Conservation (phyloP, 2,113 vertebrate species). For the Amphilophus citrinellus region DNA sequence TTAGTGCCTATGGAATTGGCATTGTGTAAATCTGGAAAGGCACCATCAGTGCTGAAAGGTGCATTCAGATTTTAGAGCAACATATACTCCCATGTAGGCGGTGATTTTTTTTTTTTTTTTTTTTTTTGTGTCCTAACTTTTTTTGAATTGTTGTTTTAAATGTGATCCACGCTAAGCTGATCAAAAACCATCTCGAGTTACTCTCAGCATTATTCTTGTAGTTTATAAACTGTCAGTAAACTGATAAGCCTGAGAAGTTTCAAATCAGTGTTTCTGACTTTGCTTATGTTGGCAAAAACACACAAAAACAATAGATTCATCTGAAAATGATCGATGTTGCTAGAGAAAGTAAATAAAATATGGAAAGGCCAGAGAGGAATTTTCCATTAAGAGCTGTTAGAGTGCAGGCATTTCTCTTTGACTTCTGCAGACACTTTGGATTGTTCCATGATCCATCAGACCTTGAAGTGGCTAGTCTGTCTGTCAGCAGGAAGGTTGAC, state of each 20-base stretch:
- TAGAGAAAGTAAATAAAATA: slow-evolving; percentile 29
- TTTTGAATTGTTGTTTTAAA: slow-evolving; percentile 6
- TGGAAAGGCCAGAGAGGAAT: slow-evolving; percentile 36
- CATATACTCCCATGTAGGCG: no score
- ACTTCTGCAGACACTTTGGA: slow-evolving; percentile 45
- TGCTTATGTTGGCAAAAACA: slow-evolving; percentile 37
- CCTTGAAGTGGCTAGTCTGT: neutral
- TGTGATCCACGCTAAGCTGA: slow-evolving; percentile 33
- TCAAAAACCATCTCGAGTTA: slow-evolving; percentile 30
- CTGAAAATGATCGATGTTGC: slow-evolving; percentile 33
- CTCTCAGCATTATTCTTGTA: slow-evolving; percentile 26
- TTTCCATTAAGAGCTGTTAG: slow-evolving; percentile 49
- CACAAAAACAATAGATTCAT: slow-evolving; percentile 45
- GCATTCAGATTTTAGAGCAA: no score
- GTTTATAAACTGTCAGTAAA: slow-evolving; percentile 63
- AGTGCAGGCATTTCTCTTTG: slow-evolving; percentile 42
- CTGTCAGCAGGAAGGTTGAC: slow-evolving; percentile 38
- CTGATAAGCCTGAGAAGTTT: slow-evolving; percentile 46
- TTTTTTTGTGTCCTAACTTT: no score
- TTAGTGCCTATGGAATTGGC: neutral
- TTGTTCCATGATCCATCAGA: slow-evolving; percentile 40
- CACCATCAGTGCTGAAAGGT: neutral
- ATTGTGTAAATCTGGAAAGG: neutral
- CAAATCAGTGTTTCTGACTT: slow-evolving; percentile 42
- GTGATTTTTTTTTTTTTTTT: no score